Evolutionary conservation across 2,797 vertebrate genomes (phyloP).

Genomic region (Emys orbicularis): DNA sequence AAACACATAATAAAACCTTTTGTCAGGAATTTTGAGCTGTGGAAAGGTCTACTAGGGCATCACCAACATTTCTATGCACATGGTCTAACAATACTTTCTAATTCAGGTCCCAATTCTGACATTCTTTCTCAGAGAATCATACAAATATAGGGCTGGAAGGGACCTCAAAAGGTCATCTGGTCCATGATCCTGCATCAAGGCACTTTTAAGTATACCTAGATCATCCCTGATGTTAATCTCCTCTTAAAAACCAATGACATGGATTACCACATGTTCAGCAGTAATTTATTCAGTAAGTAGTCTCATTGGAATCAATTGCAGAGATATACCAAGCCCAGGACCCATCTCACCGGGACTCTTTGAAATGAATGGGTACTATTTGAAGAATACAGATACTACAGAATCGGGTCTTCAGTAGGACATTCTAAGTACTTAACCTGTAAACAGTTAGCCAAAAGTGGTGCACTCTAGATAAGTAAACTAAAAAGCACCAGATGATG

Average conservation of each 20-base stretch:
- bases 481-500: not conserved
- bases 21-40: not conserved
- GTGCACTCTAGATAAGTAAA: not conserved
- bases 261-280: not conserved
- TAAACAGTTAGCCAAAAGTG: not conserved
- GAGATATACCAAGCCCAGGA: not conserved
- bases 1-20: not conserved
- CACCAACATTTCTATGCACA: not conserved
- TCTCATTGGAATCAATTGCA: not conserved
- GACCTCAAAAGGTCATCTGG: not conserved
- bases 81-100: not conserved
- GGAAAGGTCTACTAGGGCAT: not conserved
- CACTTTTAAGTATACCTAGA: no score
- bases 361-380: not conserved
- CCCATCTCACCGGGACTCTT: not conserved
- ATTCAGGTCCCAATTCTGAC: not conserved
- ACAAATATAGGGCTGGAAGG: not conserved
- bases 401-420: not conserved
- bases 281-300: not conserved
- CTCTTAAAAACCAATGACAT: not conserved
- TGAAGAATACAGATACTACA: not conserved
- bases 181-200: not conserved
- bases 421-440: not conserved
- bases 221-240: no score
- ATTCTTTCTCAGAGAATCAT: not conserved